Evolutionary conservation across 2,888 invertebrate species (phyloP).

Genomic region (Spodoptera picta): DNA sequence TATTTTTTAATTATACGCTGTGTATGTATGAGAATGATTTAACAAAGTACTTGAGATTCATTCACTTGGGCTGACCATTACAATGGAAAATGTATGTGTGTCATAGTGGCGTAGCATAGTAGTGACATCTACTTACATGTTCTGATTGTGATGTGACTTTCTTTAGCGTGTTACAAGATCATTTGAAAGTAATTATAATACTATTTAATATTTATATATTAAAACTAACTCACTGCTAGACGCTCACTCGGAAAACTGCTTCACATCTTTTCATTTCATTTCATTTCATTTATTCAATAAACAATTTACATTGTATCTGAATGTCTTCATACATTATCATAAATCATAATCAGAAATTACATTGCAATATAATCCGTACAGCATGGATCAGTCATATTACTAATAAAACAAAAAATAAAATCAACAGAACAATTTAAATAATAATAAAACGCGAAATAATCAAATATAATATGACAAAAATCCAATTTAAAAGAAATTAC

Average conservation of each 20-base stretch:
- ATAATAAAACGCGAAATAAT: no score
- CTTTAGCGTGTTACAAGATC: conserved; percentile 50
- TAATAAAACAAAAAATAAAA: no score
- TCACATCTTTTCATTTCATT: no score
- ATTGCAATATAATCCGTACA: no score
- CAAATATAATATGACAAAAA: no score
- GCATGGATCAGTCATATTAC: no score
- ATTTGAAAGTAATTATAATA: conserved; percentile 36
- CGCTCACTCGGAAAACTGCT: neutral
- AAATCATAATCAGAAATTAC: no score
- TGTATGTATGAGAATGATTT: conserved; percentile 44
- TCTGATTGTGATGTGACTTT: conserved; percentile 45
- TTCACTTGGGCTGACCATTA: conserved; percentile 54
- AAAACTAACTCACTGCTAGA: neutral
- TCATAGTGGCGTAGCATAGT: conserved; percentile 30
- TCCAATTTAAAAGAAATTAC: no score
- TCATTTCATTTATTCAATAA: no score
- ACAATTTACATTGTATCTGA: no score
- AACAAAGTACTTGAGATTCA: conserved; percentile 42
- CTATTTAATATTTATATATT: conserved; percentile 13
- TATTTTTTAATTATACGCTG: conserved; percentile 53
- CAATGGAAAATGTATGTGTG: conserved; percentile 61
- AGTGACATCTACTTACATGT: conserved; percentile 33
- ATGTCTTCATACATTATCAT: no score
- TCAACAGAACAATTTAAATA: no score